Percentiles rank a stretch among this genome's conserved stretches.
Evolutionary conservation across 2,797 vertebrate species (phyloP).

Genomic region (Chanos chanos): DNA sequence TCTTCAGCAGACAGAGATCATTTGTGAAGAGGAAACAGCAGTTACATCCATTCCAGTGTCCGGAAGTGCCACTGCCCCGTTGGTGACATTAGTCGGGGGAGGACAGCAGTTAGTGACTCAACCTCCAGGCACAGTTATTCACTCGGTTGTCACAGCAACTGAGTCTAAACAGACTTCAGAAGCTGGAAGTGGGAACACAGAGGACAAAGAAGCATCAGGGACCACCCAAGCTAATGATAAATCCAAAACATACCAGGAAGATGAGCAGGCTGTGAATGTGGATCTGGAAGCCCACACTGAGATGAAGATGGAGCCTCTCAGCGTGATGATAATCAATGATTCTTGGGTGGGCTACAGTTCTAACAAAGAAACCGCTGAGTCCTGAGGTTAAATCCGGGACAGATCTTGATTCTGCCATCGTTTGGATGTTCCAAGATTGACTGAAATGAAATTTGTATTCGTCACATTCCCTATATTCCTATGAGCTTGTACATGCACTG

Average conservation of each 20-base stretch:
- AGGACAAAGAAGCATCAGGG: background rate
- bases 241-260: background rate
- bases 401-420: background rate
- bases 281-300: slow-evolving; percentile 43
- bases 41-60: slow-evolving; percentile 22
- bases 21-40: slow-evolving; percentile 62
- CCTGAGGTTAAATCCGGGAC: slow-evolving; percentile 5
- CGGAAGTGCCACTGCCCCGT: slow-evolving; percentile 29
- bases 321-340: slow-evolving; percentile 70
- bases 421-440: slow-evolving; percentile 2
- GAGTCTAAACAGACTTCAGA: slow-evolving; percentile 63
- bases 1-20: slow-evolving; percentile 45
- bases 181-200: background rate
- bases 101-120: slow-evolving; percentile 71
- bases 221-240: background rate
- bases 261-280: slow-evolving; percentile 46
- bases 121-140: slow-evolving; percentile 72
- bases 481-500: slow-evolving; percentile 74
- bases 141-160: slow-evolving; percentile 77
- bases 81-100: slow-evolving; percentile 71
- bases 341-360: slow-evolving; percentile 37
- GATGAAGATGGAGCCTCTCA: slow-evolving; percentile 64
- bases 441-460: slow-evolving; percentile 18
- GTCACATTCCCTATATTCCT: slow-evolving; percentile 27
- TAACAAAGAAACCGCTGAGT: slow-evolving; percentile 17